Evolutionary conservation across 2,797 vertebrate genomes (phyloP).

Genomic region (Poecilia wingei): DNA sequence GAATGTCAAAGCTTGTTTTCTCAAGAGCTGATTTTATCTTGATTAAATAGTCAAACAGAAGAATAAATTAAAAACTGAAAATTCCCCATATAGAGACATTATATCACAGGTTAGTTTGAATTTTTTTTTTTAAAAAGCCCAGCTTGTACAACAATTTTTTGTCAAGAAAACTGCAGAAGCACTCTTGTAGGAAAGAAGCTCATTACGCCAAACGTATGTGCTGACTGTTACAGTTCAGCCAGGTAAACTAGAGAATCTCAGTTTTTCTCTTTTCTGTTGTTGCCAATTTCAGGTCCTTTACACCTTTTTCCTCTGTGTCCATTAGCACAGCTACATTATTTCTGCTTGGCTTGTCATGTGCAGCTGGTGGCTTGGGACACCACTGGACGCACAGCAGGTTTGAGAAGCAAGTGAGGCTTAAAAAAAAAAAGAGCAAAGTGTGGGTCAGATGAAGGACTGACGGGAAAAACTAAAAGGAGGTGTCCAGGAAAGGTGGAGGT

Average conservation of each 20-base stretch:
- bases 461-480: constrained; percentile 18
- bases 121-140: too few species aligned
- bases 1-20: too few species aligned
- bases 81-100: background rate
- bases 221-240: constrained; percentile 26
- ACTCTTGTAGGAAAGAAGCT: background rate
- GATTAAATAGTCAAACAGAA: background rate
- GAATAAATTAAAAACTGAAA: background rate
- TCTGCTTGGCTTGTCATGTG: constrained; percentile 35
- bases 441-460: constrained; percentile 41
- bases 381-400: constrained; percentile 9
- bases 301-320: constrained; percentile 38
- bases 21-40: too few species aligned
- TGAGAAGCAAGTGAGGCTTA: constrained; percentile 13
- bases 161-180: background rate
- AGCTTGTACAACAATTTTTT: background rate
- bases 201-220: background rate
- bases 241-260: constrained; percentile 16
- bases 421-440: constrained; percentile 28
- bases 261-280: constrained; percentile 13
- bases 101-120: background rate
- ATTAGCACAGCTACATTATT: constrained; percentile 55
- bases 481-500: constrained; percentile 30
- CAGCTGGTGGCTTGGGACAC: constrained; percentile 11
- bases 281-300: constrained; percentile 7